A percentile compares a stretch with the other conserved stretches of the same genome.
phyloP scores from a whole-genome alignment of 2,888 invertebrate genomes.

The Onchidella celtica region DNA sequence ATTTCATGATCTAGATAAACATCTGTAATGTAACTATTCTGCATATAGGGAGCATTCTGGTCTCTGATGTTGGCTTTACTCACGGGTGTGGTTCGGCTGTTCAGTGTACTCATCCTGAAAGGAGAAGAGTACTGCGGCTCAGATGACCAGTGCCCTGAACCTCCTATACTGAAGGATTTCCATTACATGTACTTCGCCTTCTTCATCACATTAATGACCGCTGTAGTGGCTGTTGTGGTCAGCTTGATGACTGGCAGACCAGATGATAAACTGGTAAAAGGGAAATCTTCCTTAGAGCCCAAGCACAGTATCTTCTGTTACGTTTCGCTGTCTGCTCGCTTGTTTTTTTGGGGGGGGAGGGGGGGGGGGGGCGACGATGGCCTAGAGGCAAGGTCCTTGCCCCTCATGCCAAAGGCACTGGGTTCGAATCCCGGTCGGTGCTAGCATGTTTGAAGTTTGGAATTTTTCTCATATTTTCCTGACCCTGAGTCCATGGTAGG shows the following conservation, averaged over 20 bases:
- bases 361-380: too few species aligned
- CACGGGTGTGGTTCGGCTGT: slow-evolving; percentile 80
- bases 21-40: neutral
- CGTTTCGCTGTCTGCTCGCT: too few species aligned
- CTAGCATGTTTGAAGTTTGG: too few species aligned
- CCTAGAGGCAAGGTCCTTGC: too few species aligned
- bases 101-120: slow-evolving; percentile 79
- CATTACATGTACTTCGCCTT: slow-evolving; percentile 82
- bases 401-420: too few species aligned
- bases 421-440: too few species aligned
- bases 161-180: slow-evolving; percentile 70
- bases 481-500: too few species aligned
- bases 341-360: too few species aligned
- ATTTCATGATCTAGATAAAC: neutral
- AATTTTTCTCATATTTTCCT: too few species aligned
- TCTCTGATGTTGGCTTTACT: slow-evolving; percentile 80
- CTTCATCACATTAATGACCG: slow-evolving; percentile 80
- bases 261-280: slow-evolving; percentile 76
- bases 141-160: slow-evolving; percentile 59
- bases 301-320: too few species aligned
- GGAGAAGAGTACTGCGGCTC: slow-evolving; percentile 65
- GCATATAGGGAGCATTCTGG: slow-evolving; percentile 81
- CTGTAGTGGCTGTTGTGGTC: slow-evolving; percentile 77
- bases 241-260: slow-evolving; percentile 81
- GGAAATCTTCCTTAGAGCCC: neutral